These are phyloP conservation scores for Griposia aprilina DNA, from an alignment of 2,888 invertebrate species.

Conservation along the genomic window DNA sequence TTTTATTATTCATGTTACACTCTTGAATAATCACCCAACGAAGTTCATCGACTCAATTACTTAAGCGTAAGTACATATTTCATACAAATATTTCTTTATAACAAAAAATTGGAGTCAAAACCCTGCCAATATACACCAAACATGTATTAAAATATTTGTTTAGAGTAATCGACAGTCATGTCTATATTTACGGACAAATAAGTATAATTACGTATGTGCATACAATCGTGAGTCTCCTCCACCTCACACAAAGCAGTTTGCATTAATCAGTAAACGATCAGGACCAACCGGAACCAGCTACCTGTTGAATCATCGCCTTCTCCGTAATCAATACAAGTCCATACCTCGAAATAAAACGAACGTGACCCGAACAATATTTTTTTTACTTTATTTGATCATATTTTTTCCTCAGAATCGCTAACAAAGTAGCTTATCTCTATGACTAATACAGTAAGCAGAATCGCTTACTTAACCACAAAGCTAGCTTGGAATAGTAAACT, in stretches of 20 bases:
- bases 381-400: constrained; percentile 23
- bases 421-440: constrained; percentile 14
- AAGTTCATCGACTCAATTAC: constrained; percentile 22
- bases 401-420: constrained; percentile 21
- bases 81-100: constrained; percentile 21
- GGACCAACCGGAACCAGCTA: constrained; percentile 68
- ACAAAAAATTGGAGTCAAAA: constrained; percentile 20
- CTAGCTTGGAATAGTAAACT: constrained; percentile 3
- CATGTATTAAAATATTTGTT: constrained; percentile 38
- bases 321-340: constrained; percentile 54
- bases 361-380: constrained; percentile 33
- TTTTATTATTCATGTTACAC: neutral
- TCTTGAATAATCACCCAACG: neutral
- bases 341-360: constrained; percentile 49
- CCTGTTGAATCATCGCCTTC: constrained; percentile 65
- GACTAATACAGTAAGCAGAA: constrained; percentile 34
- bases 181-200: constrained; percentile 53
- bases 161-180: constrained; percentile 36
- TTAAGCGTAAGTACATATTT: neutral
- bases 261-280: constrained; percentile 68
- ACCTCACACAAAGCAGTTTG: constrained; percentile 67
- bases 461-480: constrained; percentile 21
- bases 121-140: constrained; percentile 5
- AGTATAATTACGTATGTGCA: constrained; percentile 55
- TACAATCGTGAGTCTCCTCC: constrained; percentile 63